phyloP scores from a whole-genome alignment of 1,140 invertebrate species.

The Brachystomella parvula region DNA sequence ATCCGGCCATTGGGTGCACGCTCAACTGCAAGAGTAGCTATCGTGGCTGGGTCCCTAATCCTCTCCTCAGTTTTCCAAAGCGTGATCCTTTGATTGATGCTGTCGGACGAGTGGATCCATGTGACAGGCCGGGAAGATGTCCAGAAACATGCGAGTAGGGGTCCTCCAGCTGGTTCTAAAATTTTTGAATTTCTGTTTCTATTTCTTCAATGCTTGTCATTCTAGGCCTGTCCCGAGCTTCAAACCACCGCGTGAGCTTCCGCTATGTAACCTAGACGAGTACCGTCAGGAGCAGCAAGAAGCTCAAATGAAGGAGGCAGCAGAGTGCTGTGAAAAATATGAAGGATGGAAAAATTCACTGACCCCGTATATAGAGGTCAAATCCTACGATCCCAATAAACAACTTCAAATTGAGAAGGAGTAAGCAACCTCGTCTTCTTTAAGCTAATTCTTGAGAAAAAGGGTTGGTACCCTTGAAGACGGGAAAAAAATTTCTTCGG shows the following conservation, averaged over 20 bases:
- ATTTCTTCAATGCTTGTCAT: neutral
- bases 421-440: too few relatives aligned
- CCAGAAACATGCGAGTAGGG: conserved; percentile 18
- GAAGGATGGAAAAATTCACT: neutral
- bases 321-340: neutral
- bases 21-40: neutral
- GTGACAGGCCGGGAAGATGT: conserved; percentile 15
- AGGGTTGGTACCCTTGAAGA: too few relatives aligned
- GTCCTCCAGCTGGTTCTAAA: neutral
- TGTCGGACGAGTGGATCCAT: conserved; percentile 14
- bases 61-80: neutral
- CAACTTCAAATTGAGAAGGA: too few relatives aligned
- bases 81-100: conserved; percentile 13
- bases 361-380: neutral
- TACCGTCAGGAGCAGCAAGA: neutral
- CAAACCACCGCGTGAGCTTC: neutral
- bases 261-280: neutral
- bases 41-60: conserved; percentile 3
- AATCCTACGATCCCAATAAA: too few relatives aligned
- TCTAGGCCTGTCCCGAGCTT: neutral
- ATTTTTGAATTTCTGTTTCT: neutral
- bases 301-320: neutral
- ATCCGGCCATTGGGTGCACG: neutral
- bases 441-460: too few relatives aligned
- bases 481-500: too few relatives aligned